A percentile compares a stretch with the other conserved stretches of the same genome.
Conservation (phyloP, 2,888 invertebrate species). For the Helleia helle region DNA sequence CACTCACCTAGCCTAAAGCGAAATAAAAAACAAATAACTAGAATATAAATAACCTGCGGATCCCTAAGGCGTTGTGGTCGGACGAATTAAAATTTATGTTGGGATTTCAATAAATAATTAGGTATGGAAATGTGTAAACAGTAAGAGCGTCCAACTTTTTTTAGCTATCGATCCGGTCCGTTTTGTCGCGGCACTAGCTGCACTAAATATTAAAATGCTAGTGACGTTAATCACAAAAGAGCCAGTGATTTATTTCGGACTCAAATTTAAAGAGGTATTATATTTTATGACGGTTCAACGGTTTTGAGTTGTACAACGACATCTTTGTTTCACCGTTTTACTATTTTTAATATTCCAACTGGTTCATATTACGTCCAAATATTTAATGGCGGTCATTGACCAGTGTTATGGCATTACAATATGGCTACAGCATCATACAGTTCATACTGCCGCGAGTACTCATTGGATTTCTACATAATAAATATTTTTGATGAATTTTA, state of each 20-base stretch:
- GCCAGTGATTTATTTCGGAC: constrained; percentile 53
- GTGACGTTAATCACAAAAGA: constrained; percentile 70
- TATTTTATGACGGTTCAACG: constrained; percentile 14
- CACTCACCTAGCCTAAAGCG: no score
- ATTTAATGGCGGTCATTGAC: no score
- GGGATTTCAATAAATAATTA: constrained; percentile 62
- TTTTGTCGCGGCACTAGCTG: constrained; percentile 47
- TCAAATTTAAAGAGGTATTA: constrained; percentile 36
- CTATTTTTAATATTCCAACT: background rate
- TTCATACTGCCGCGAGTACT: no score
- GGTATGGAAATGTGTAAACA: constrained; percentile 54
- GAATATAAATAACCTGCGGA: no score
- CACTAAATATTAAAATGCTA: constrained; percentile 67
- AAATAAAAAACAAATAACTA: no score
- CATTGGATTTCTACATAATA: no score
- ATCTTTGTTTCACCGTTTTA: constrained; percentile 3
- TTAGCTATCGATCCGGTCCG: constrained; percentile 44
- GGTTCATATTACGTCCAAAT: constrained; percentile 1
- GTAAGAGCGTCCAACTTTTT: constrained; percentile 55
- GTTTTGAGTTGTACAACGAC: background rate
- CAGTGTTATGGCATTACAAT: no score
- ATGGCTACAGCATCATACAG: no score
- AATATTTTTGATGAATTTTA: no score
- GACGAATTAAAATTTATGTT: constrained; percentile 55
- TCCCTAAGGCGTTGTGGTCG: constrained; percentile 28